A percentile compares a stretch with the other conserved stretches of the same genome.
These are phyloP conservation scores for Rissa tridactyla DNA, from an alignment of 2,113 vertebrate species.

Conservation along the genomic window DNA sequence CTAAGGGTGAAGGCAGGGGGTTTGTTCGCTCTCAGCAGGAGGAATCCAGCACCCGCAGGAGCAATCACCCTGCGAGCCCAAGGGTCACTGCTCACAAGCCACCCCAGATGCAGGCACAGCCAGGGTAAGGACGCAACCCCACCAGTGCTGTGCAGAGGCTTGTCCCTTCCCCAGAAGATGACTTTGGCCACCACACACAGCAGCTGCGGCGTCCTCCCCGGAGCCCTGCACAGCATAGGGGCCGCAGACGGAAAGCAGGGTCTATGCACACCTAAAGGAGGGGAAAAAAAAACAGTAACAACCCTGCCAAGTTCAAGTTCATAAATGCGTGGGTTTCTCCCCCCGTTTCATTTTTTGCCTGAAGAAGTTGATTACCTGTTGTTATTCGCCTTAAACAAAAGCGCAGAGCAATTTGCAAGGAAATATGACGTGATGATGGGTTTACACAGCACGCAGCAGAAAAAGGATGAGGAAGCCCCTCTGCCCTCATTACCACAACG, in stretches of 20 bases:
- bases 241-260: not conserved
- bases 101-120: fast-evolving
- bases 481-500: fast-evolving
- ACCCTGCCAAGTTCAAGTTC: not conserved
- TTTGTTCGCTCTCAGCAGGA: not conserved
- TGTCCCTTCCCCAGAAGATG: not conserved
- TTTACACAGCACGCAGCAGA: not conserved
- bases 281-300: no score
- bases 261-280: not conserved
- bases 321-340: fast-evolving
- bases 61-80: not conserved
- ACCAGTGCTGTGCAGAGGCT: no score
- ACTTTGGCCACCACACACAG: not conserved
- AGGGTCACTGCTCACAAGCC: not conserved
- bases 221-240: no score
- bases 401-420: not conserved
- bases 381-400: not conserved
- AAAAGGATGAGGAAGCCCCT: not conserved
- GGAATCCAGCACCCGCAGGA: not conserved
- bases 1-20: not conserved
- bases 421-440: not conserved
- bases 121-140: not conserved
- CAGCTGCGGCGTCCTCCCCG: fast-evolving
- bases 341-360: not conserved
- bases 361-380: not conserved